Evolutionary conservation across 2,113 vertebrate genomes (phyloP).

Genomic region (Upupa epops): DNA sequence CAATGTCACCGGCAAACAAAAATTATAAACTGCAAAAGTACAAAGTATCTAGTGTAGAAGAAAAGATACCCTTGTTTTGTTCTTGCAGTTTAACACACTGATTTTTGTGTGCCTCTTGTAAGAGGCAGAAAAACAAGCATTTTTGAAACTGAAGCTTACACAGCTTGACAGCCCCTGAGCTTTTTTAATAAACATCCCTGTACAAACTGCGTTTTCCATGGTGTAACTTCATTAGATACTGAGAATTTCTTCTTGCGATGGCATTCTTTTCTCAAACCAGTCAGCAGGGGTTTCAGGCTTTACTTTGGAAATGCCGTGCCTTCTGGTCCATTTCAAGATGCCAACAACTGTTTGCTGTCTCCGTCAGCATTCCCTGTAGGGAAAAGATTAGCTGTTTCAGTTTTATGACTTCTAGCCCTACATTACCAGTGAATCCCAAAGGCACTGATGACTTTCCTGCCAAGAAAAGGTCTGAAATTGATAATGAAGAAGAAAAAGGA

Average conservation of each 20-base stretch:
- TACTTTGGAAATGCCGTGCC: constrained; percentile 42
- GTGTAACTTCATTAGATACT: not conserved
- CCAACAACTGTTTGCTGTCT: not conserved
- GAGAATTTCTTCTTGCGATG: constrained; percentile 52
- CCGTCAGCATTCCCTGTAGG: not conserved
- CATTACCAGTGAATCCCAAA: constrained; percentile 33
- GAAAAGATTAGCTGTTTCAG: constrained; percentile 37
- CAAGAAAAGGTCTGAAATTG: constrained; percentile 5
- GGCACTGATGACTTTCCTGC: not conserved
- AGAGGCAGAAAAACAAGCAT: not conserved
- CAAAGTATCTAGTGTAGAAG: not conserved
- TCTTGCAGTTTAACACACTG: not conserved
- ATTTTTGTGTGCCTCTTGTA: not conserved
- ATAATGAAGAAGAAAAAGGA: not conserved
- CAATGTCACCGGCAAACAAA: not conserved
- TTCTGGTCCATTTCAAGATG: not conserved
- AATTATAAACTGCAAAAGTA: not conserved
- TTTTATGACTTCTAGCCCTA: constrained; percentile 33
- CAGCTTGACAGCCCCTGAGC: not conserved
- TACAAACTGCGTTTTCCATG: not conserved
- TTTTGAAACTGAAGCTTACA: not conserved
- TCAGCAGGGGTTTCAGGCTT: constrained; percentile 35
- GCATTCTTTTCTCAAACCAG: constrained; percentile 19
- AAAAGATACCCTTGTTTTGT: not conserved
- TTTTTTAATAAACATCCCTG: not conserved